Evolutionary conservation across 2,797 vertebrate species (phyloP).

Genomic region (Sardinella longiceps): DNA sequence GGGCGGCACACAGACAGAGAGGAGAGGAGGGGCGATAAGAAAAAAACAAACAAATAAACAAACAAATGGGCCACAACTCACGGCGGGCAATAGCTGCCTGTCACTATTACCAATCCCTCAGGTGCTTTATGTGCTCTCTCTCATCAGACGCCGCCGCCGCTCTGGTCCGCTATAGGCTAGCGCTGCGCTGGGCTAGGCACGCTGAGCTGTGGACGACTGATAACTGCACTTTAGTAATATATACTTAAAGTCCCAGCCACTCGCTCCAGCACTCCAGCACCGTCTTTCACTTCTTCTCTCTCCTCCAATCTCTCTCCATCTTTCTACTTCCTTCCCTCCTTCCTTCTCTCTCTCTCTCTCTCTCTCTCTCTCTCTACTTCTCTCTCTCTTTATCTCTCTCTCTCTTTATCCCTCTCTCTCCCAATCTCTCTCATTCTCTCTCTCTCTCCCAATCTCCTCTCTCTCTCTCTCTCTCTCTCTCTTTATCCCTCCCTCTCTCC

Average conservation of each 20-base stretch:
- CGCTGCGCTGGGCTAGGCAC: too few species aligned
- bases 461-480: slow-evolving; percentile 2
- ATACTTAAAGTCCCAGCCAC: neutral
- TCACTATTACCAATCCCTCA: slow-evolving; percentile 46
- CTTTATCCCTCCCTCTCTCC: neutral
- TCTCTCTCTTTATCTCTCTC: neutral
- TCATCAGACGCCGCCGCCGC: neutral
- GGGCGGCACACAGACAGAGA: slow-evolving; percentile 1
- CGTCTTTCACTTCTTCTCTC: neutral
- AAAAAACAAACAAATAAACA: slow-evolving; percentile 35
- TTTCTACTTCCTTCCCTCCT: neutral
- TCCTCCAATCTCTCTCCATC: too few species aligned
- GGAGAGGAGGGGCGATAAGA: too few species aligned
- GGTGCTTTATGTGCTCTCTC: slow-evolving; percentile 30
- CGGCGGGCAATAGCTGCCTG: slow-evolving; percentile 41
- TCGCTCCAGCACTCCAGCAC: neutral
- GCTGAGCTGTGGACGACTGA: neutral
- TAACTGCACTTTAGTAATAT: neutral
- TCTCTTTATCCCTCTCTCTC: too few species aligned
- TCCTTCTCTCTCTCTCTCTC: neutral
- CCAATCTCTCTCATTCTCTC: neutral
- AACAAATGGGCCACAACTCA: slow-evolving; percentile 51
- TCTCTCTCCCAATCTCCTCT: neutral
- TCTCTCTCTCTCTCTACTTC: neutral
- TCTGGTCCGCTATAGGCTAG: too few species aligned